A percentile compares a stretch with the other conserved stretches of the same genome.
These are phyloP conservation scores for Drosophila lacertosa DNA, from an alignment of 1,140 invertebrate genomes.

Conservation along the genomic window DNA sequence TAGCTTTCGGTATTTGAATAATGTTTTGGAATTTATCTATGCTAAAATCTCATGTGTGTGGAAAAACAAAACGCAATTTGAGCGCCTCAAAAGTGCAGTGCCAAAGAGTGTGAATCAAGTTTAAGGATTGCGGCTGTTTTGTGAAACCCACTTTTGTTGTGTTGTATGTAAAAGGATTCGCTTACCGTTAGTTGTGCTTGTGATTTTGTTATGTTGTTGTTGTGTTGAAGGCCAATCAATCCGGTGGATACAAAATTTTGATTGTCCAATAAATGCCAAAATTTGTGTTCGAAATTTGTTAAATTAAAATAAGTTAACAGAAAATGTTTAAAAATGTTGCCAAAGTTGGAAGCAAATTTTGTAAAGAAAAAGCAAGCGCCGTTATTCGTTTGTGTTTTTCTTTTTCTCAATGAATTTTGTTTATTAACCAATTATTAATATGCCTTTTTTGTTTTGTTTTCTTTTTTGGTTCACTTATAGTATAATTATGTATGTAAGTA, in stretches of 20 bases:
- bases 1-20: conserved; percentile 34
- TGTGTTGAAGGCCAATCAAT: conserved; percentile 58
- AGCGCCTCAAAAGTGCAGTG: conserved; percentile 34
- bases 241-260: conserved; percentile 50
- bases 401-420: conserved; percentile 70
- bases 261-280: conserved; percentile 52
- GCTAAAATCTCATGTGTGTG: conserved; percentile 36
- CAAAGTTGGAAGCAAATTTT: conserved; percentile 54
- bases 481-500: conserved; percentile 79
- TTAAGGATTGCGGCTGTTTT: conserved; percentile 41
- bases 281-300: neutral
- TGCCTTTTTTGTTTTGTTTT: conserved; percentile 48
- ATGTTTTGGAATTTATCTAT: conserved; percentile 61
- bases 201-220: conserved; percentile 43
- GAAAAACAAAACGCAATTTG: conserved; percentile 50
- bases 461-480: conserved; percentile 50
- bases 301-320: conserved; percentile 17
- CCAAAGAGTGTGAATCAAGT: conserved; percentile 24
- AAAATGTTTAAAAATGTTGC: conserved; percentile 36
- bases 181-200: conserved; percentile 46
- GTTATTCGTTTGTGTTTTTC: conserved; percentile 51
- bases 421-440: conserved; percentile 81
- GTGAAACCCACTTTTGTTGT: neutral
- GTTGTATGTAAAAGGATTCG: conserved; percentile 11
- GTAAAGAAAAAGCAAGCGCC: conserved; percentile 71